Conservation (phyloP, 37 sponge, comb jelly and placozoan species). For the Axinella damicornis region DNA sequence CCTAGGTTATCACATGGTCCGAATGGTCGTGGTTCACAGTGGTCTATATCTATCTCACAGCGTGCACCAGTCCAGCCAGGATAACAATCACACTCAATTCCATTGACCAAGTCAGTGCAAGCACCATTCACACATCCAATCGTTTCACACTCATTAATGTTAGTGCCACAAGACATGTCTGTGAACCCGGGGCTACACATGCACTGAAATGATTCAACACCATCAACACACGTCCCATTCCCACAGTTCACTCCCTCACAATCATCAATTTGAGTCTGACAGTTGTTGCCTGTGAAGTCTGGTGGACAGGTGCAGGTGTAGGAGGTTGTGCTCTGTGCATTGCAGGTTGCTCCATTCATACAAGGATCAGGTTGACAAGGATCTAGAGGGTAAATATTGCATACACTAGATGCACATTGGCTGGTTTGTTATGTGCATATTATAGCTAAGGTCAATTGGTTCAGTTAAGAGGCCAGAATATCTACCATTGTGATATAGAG, state of each 20-base stretch:
- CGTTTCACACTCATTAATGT: slow-evolving; percentile 67
- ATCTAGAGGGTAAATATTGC: too few relatives aligned
- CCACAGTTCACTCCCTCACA: not conserved
- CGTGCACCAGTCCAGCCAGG: slow-evolving; percentile 63
- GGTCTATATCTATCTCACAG: slow-evolving; percentile 71
- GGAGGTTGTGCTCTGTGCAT: not conserved
- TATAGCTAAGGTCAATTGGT: too few relatives aligned
- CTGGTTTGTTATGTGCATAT: too few relatives aligned
- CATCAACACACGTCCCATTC: slow-evolving; percentile 42
- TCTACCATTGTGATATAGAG: too few relatives aligned
- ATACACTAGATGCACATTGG: too few relatives aligned
- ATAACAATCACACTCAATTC: slow-evolving; percentile 60
- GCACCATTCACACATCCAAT: slow-evolving; percentile 54
- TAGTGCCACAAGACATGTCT: slow-evolving; percentile 54
- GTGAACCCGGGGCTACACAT: slow-evolving; percentile 67
- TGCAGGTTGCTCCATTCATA: slow-evolving; percentile 59
- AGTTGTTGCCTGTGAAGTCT: too few relatives aligned
- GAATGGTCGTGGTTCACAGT: slow-evolving; percentile 56
- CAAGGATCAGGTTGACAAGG: slow-evolving; percentile 39
- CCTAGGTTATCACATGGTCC: slow-evolving; percentile 39
- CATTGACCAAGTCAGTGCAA: slow-evolving; percentile 29
- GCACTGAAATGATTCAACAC: slow-evolving; percentile 28
- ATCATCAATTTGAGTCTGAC: too few relatives aligned
- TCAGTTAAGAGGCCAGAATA: too few relatives aligned
- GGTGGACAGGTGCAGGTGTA: too few relatives aligned